phyloP scores from a whole-genome alignment of 1,140 invertebrate species.

The Bombus superbus region DNA sequence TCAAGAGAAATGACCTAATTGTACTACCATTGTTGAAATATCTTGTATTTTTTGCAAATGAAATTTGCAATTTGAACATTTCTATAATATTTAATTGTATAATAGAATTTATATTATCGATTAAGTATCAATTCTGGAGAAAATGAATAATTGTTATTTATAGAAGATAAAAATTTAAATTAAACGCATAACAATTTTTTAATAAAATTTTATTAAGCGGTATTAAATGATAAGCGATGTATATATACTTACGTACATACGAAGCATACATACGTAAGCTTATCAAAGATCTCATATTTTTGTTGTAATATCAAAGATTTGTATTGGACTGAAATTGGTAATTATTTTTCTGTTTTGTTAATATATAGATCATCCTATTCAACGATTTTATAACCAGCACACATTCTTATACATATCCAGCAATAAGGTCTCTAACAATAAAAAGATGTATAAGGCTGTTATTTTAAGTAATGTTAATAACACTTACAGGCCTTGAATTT shows the following conservation, averaged over 20 bases:
- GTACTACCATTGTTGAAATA: background rate
- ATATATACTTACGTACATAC: background rate
- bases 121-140: constrained; percentile 22
- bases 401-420: constrained; percentile 42
- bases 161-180: constrained; percentile 19
- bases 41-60: constrained; percentile 11
- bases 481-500: constrained; percentile 36
- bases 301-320: background rate
- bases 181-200: background rate
- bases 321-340: background rate
- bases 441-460: constrained; percentile 7
- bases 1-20: background rate
- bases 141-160: background rate
- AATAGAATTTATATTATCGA: constrained; percentile 1
- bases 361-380: background rate
- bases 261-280: constrained; percentile 7
- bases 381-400: background rate
- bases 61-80: background rate
- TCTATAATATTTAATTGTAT: constrained; percentile 25
- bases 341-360: background rate
- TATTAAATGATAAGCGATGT: background rate
- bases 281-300: constrained; percentile 12
- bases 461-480: constrained; percentile 25
- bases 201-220: constrained; percentile 12
- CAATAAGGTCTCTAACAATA: constrained; percentile 1